These are phyloP conservation scores for Stratiolaelaps scimitus DNA, from an alignment of 1,140 invertebrate species.

Conservation along the genomic window DNA sequence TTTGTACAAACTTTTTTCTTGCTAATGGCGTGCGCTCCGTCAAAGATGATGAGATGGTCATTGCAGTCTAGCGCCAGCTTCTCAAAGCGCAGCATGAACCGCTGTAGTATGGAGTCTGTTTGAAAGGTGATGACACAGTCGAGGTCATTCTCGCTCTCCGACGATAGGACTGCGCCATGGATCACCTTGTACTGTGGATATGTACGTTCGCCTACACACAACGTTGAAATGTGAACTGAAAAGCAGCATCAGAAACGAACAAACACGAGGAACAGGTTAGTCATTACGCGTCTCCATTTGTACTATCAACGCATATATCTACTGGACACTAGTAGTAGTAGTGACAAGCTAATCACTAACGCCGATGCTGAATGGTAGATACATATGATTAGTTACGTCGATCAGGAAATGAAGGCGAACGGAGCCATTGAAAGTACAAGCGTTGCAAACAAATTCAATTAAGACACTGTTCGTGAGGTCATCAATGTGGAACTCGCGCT, in stretches of 20 bases:
- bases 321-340: too few relatives aligned
- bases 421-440: too few relatives aligned
- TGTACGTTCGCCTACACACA: slow-evolving; percentile 34
- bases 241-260: background rate
- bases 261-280: too few relatives aligned
- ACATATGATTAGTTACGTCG: too few relatives aligned
- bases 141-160: slow-evolving; percentile 71
- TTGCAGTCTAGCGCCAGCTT: slow-evolving; percentile 71
- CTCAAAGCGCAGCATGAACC: slow-evolving; percentile 81
- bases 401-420: too few relatives aligned
- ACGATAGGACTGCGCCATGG: slow-evolving; percentile 72
- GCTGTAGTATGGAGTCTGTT: slow-evolving; percentile 77
- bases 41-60: slow-evolving; percentile 79
- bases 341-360: too few relatives aligned
- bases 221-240: slow-evolving; percentile 36
- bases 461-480: too few relatives aligned
- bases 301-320: too few relatives aligned
- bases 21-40: slow-evolving; percentile 73
- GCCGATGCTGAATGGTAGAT: too few relatives aligned
- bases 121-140: slow-evolving; percentile 83
- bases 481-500: too few relatives aligned
- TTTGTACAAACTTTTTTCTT: slow-evolving; percentile 57
- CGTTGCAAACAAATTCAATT: too few relatives aligned
- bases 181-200: slow-evolving; percentile 62
- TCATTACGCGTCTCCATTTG: too few relatives aligned